Conservation (phyloP, 2,888 invertebrate genomes). For the Agrochola macilenta region DNA sequence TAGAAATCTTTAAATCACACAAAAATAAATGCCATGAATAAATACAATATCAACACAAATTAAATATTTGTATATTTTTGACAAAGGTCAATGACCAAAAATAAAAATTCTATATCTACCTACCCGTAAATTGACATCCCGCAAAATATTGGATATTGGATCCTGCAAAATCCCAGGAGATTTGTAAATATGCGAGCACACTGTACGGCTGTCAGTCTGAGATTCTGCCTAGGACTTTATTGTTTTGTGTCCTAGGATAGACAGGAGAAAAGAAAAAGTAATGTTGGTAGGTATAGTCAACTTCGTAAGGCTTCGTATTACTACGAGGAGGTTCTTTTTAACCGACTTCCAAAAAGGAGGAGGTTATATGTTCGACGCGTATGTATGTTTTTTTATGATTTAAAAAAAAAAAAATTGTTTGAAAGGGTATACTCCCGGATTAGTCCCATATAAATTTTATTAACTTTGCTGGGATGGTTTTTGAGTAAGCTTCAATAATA, state of each 20-base stretch:
- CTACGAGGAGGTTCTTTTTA: background rate
- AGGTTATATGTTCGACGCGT: no score
- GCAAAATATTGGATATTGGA: constrained; percentile 28
- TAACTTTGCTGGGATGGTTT: no score
- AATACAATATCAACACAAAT: no score
- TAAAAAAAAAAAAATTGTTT: no score
- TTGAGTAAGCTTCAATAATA: no score
- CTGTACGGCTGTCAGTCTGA: constrained; percentile 14
- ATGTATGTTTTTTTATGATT: no score
- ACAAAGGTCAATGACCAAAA: background rate
- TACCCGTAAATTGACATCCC: background rate
- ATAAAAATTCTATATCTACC: background rate
- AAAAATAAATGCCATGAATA: no score
- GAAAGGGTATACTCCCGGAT: no score
- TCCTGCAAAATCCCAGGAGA: constrained; percentile 30
- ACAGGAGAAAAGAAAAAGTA: constrained; percentile 7
- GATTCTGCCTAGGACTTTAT: constrained; percentile 34
- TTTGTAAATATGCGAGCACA: constrained; percentile 13
- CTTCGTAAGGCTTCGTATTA: background rate
- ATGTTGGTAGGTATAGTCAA: background rate
- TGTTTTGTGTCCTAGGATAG: constrained; percentile 19
- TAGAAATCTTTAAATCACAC: no score
- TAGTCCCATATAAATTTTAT: no score
- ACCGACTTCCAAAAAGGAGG: no score
- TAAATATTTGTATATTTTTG: background rate